Percentiles rank a stretch among this genome's conserved stretches.
phyloP scores from a whole-genome alignment of 2,888 invertebrate genomes.

The Drosophila seclusa region DNA sequence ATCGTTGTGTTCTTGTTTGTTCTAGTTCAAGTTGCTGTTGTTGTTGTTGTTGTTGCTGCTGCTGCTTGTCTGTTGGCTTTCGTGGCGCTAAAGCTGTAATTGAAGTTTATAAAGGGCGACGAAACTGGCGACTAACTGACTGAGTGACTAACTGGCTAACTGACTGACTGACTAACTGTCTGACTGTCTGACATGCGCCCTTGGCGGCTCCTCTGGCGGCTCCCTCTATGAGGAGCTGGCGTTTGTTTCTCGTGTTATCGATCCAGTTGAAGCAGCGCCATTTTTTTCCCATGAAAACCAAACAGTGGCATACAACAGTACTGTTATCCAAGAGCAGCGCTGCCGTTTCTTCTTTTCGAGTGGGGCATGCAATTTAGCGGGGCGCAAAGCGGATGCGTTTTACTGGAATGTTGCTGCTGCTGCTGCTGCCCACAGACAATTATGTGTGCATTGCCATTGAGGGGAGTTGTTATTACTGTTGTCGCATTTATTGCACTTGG shows the following conservation, averaged over 20 bases:
- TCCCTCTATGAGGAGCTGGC: constrained; percentile 12
- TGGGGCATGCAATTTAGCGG: constrained; percentile 15
- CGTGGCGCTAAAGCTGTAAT: constrained; percentile 64
- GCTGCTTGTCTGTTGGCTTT: constrained; percentile 44
- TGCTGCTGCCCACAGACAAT: constrained; percentile 60
- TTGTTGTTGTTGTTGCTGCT: constrained; percentile 11
- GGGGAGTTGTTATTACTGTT: constrained; percentile 1
- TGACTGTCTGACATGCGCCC: constrained; percentile 56
- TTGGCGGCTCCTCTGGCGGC: constrained; percentile 46
- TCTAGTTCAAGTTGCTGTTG: constrained; percentile 5
- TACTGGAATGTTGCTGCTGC: constrained; percentile 43
- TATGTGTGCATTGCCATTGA: constrained; percentile 54
- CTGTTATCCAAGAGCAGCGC: constrained; percentile 9
- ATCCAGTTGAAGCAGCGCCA: constrained; percentile 48
- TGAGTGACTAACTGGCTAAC: constrained; percentile 20
- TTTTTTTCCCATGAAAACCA: constrained; percentile 55
- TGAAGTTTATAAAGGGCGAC: constrained; percentile 63
- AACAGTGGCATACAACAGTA: constrained; percentile 9
- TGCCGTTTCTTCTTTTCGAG: background rate
- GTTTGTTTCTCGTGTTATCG: constrained; percentile 47
- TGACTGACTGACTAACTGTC: constrained; percentile 27
- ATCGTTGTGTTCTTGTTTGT: constrained; percentile 11
- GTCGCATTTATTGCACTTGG: constrained; percentile 23
- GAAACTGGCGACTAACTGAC: constrained; percentile 45
- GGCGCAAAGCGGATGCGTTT: constrained; percentile 56